Evolutionary conservation across 2,113 vertebrate genomes (phyloP).

Genomic region (Ellobius talpinus): DNA sequence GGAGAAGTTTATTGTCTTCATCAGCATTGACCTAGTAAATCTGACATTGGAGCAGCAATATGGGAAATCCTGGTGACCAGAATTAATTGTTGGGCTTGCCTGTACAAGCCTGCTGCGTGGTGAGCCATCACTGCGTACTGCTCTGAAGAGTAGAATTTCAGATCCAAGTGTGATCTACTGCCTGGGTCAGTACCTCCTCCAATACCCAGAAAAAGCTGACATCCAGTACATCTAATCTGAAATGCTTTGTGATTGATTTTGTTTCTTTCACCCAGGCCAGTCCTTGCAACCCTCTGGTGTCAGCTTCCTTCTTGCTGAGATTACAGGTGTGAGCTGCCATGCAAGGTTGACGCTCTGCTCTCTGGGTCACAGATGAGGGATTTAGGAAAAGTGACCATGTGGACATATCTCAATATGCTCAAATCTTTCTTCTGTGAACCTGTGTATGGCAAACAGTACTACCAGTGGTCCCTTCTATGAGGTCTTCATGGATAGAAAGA

Average conservation of each 20-base stretch:
- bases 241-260: background rate
- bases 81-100: conserved; percentile 43
- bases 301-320: background rate
- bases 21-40: conserved; percentile 22
- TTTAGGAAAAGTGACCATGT: background rate
- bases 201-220: background rate
- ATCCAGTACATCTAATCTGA: background rate
- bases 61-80: background rate
- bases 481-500: background rate
- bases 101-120: background rate
- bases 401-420: background rate
- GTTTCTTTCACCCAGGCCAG: background rate
- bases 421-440: background rate
- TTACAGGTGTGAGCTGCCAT: too few relatives aligned
- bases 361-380: background rate
- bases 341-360: background rate
- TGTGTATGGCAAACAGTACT: background rate
- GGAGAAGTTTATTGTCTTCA: conserved; percentile 49
- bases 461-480: background rate
- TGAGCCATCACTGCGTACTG: background rate
- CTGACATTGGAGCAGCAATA: background rate
- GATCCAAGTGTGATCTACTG: background rate
- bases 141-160: conserved; percentile 1
- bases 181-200: background rate
- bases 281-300: background rate